Evolutionary conservation across 2,888 invertebrate species (phyloP).

Genomic region (Marasmarcha lunaedactyla): DNA sequence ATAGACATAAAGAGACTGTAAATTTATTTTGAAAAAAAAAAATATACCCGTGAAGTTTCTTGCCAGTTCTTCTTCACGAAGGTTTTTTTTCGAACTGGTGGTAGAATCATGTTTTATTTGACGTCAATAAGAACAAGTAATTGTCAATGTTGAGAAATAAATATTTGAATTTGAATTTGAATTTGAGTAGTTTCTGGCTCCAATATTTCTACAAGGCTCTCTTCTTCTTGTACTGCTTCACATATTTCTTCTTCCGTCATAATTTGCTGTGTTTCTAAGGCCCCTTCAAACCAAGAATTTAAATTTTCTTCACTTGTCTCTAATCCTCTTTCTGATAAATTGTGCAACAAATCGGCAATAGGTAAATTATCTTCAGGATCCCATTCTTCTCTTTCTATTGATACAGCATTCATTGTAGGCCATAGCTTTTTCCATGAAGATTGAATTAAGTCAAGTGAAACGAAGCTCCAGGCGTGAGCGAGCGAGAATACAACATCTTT

Average conservation of each 20-base stretch:
- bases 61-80: no score
- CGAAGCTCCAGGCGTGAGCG: conserved; percentile 21
- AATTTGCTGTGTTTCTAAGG: conserved; percentile 21
- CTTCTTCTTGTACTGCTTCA: conserved; percentile 16
- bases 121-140: no score
- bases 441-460: conserved; percentile 18
- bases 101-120: no score
- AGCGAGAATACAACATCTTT: conserved; percentile 21
- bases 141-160: no score
- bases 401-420: conserved; percentile 20
- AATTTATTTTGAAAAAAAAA: no score
- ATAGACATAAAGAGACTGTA: no score
- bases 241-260: conserved; percentile 12
- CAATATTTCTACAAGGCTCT: conserved; percentile 14
- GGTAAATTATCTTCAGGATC: conserved; percentile 17
- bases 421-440: conserved; percentile 23
- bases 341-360: conserved; percentile 20
- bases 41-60: no score
- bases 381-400: conserved; percentile 19
- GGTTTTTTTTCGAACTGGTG: no score
- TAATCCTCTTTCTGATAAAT: conserved; percentile 21
- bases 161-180: no score
- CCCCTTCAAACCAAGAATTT: conserved; percentile 18
- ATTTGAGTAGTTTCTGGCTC: conserved; percentile 16
- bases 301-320: conserved; percentile 21